Evolutionary conservation across 2,113 vertebrate genomes (phyloP).

Genomic region (Campylomormyrus tamandua): DNA sequence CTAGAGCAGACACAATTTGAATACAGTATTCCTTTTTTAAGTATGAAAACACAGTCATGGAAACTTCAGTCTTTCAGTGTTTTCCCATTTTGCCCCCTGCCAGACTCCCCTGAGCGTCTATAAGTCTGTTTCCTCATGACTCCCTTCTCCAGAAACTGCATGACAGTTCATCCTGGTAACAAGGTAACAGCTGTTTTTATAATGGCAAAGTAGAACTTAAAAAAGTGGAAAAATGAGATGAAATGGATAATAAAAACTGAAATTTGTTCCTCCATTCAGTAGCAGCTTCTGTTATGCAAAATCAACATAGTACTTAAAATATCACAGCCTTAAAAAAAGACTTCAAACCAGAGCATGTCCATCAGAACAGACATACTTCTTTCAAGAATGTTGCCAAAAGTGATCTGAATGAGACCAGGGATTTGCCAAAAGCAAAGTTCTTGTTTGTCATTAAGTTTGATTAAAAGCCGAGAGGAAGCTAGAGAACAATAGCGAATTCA

Average conservation of each 20-base stretch:
- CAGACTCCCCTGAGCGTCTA: slow-evolving; percentile 22
- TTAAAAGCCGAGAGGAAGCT: slow-evolving; percentile 55
- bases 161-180: slow-evolving; percentile 57
- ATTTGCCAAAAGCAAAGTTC: slow-evolving; percentile 55
- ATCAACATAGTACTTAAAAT: neutral
- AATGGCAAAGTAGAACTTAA: neutral
- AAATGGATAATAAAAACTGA: neutral
- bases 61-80: slow-evolving; percentile 24
- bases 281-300: slow-evolving; percentile 35
- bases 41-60: slow-evolving; percentile 4
- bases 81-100: neutral
- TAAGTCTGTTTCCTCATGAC: slow-evolving; percentile 12
- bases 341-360: neutral
- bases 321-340: slow-evolving; percentile 1
- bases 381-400: slow-evolving; percentile 22
- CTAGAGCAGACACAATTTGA: slow-evolving; percentile 31
- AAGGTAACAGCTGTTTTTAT: slow-evolving; percentile 30
- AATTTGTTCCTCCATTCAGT: slow-evolving; percentile 21
- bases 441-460: slow-evolving; percentile 49
- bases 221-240: neutral
- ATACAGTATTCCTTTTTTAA: slow-evolving; percentile 17
- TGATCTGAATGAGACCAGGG: slow-evolving; percentile 38
- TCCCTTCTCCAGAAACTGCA: slow-evolving; percentile 48
- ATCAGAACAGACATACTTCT: slow-evolving; percentile 17
- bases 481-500: slow-evolving; percentile 56